Percentiles rank a stretch among this genome's conserved stretches.
Evolutionary conservation across 2,888 invertebrate species (phyloP).

Genomic region (Melangyna quadrimaculata): DNA sequence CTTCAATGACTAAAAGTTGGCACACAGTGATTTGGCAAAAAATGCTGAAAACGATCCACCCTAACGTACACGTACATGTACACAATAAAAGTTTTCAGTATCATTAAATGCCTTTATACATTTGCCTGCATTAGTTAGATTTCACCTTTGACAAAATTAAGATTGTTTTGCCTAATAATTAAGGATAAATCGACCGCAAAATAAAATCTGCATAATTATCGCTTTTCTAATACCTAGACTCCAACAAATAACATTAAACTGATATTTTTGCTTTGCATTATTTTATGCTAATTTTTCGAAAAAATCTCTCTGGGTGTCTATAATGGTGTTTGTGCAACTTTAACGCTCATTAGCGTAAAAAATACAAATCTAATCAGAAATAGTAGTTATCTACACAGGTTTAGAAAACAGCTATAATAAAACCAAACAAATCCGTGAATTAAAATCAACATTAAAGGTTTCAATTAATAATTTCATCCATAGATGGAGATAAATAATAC

Average conservation of each 20-base stretch:
- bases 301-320: background rate
- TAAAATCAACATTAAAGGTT: background rate
- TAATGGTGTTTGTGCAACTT: background rate
- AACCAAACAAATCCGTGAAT: background rate
- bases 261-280: constrained; percentile 6
- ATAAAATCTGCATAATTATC: background rate
- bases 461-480: constrained; percentile 1
- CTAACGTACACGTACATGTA: too few relatives aligned
- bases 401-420: background rate
- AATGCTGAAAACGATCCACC: too few relatives aligned
- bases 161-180: background rate
- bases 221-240: too few relatives aligned
- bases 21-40: too few relatives aligned
- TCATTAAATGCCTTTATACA: background rate
- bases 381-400: background rate
- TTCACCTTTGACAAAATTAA: background rate
- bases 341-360: background rate
- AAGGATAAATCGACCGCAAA: background rate
- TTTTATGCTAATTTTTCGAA: constrained; percentile 4
- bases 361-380: background rate
- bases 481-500: background rate
- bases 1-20: too few relatives aligned
- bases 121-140: background rate
- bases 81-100: background rate
- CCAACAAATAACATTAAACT: background rate